Base-by-base conservation (phyloP, 2,888 invertebrate species). In the Dastarcus helophoroides region DNA sequence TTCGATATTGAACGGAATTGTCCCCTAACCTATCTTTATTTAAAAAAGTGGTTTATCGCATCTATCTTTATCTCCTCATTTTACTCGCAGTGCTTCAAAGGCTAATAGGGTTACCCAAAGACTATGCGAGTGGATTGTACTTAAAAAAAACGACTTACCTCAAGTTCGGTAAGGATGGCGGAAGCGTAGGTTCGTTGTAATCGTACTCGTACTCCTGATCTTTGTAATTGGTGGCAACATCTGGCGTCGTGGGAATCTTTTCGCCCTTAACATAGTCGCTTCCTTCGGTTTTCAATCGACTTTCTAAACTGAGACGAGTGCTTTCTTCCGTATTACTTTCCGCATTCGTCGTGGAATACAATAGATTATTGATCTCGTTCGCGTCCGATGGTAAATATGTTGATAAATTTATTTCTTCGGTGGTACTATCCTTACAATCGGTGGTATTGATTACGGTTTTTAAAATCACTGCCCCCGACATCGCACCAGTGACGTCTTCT, bases 121-220 rank as follows among this genome's bases (percentile, higher is more conserved):
- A 7, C 19, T 19, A 19, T 19, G 7, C n/a, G n/a, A n/a, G n/a
- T n/a, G n/a, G n/a, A n/a, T n/a, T n/a, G n/a, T 7, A 15, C 9
- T 7, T 14, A 14, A 7, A 2, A 4, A 26, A 4, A 3, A 23
- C 16, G 15, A 51, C 62, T 65, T 64, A 79, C 79, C 76, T 75
- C 28, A 85, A 64, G 59, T 85, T 85, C 1, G 85, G 85, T 32
- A 85, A 56, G 6, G 83, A 83, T n/a, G 85, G 85, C 2, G 84
- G 85, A 32, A 85, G 53, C 1, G 81, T 78, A 1, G 77, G 76
- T 41, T 75, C 73, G 29, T 65, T 69, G 48, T 79, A 80, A 49
- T 80, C 80, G 47, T 76, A 78, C 44, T 78, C 76, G 40, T 74
- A 73, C 44, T 75, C 73, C 41, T 72, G 71, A 2, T 65, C 68